Evolutionary conservation across 2,113 vertebrate genomes (phyloP).

Genomic region (Lycocorax pyrrhopterus): DNA sequence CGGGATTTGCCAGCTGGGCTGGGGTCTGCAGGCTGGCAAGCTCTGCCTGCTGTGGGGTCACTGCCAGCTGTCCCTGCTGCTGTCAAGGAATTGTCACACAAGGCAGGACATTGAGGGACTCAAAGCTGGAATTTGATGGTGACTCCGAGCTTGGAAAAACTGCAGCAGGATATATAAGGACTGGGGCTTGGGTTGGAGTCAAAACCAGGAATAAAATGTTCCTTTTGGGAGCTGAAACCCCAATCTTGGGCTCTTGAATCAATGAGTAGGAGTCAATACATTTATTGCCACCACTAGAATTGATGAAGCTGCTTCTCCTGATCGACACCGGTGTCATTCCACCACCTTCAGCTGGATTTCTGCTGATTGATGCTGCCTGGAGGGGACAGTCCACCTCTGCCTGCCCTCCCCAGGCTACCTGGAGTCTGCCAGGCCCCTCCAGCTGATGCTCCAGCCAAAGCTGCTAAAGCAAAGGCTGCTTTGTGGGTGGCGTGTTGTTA

Average conservation of each 20-base stretch:
- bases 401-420: not conserved
- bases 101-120: not conserved
- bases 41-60: not conserved
- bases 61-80: not conserved
- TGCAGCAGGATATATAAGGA: not conserved
- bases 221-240: not conserved
- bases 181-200: not conserved
- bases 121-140: not conserved
- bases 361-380: not conserved
- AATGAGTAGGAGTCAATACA: not conserved
- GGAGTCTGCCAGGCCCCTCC: not conserved
- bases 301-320: not conserved
- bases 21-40: not conserved
- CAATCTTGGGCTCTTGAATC: not conserved
- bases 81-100: not conserved
- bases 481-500: not conserved
- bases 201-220: not conserved
- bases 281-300: not conserved
- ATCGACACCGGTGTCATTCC: rapidly evolving
- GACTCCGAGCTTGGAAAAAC: not conserved
- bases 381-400: not conserved
- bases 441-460: not conserved
- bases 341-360: not conserved
- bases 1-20: not conserved
- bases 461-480: not conserved